Evolutionary conservation across 2,113 vertebrate species (phyloP).

Genomic region (Leucopternis melanops): DNA sequence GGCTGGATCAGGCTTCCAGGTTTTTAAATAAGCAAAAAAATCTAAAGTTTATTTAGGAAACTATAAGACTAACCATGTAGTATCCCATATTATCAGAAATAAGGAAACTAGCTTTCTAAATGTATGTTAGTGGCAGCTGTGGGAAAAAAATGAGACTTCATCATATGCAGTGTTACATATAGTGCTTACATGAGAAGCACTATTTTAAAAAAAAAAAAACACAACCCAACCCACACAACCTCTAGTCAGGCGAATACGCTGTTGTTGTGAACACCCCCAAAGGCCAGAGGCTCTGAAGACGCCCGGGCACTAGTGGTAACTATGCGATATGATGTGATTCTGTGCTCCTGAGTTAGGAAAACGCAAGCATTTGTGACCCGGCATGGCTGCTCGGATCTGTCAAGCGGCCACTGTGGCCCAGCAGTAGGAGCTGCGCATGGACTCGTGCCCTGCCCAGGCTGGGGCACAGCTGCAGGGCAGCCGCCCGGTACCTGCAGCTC

Average conservation of each 20-base stretch:
- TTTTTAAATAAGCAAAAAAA: background rate
- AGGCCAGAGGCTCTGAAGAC: background rate
- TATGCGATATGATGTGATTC: fast-evolving
- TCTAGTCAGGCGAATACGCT: fast-evolving
- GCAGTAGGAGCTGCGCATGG: fast-evolving
- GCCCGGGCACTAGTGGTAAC: fast-evolving
- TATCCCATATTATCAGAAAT: background rate
- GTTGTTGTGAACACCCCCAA: background rate
- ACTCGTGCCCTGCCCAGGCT: fast-evolving
- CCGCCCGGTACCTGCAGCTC: constrained; percentile 81
- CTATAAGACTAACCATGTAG: background rate
- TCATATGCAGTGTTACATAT: background rate
- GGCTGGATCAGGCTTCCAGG: background rate
- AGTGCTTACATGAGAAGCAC: background rate
- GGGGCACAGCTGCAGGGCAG: background rate
- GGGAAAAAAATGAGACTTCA: background rate
- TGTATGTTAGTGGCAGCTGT: background rate
- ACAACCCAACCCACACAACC: background rate
- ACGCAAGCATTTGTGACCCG: fast-evolving
- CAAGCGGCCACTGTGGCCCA: fast-evolving
- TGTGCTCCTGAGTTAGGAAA: background rate
- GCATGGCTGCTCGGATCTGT: fast-evolving
- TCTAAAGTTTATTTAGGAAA: background rate
- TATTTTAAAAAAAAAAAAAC: background rate
- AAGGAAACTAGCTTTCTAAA: background rate